These are phyloP conservation scores for Cantharis rufa DNA, from an alignment of 2,888 invertebrate species.

Conservation along the genomic window DNA sequence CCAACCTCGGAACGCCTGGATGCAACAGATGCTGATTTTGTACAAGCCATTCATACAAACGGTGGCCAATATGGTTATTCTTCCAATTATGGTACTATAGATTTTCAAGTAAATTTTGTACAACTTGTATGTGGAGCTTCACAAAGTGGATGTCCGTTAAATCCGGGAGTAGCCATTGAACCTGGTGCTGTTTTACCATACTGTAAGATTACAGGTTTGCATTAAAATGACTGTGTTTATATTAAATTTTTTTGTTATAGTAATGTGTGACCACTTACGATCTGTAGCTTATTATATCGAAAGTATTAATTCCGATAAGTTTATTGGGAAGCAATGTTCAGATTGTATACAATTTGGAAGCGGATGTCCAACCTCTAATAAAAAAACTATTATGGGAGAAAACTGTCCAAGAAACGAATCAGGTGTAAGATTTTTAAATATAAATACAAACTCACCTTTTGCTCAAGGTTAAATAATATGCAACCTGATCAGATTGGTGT, in stretches of 20 bases:
- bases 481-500: not conserved
- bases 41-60: not conserved
- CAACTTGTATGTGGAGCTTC: not conserved
- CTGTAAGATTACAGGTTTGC: not conserved
- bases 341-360: not conserved
- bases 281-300: not conserved
- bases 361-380: not conserved
- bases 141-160: not conserved
- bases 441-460: not conserved
- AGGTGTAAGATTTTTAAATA: conserved; percentile 1
- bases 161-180: not conserved
- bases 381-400: conserved; percentile 6
- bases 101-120: not conserved
- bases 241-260: not conserved
- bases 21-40: not conserved
- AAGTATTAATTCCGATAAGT: not conserved
- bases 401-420: not conserved
- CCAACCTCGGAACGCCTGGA: not conserved
- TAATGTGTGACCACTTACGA: not conserved
- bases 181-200: not conserved
- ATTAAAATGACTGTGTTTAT: not conserved
- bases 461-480: not conserved
- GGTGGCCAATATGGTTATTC: not conserved
- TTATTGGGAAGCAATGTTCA: not conserved
- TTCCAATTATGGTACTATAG: not conserved